Evolutionary conservation across 2,113 vertebrate genomes (phyloP), one percentile per base, ranked within the genome.

Genomic region (Lamprotornis superbus): DNA sequence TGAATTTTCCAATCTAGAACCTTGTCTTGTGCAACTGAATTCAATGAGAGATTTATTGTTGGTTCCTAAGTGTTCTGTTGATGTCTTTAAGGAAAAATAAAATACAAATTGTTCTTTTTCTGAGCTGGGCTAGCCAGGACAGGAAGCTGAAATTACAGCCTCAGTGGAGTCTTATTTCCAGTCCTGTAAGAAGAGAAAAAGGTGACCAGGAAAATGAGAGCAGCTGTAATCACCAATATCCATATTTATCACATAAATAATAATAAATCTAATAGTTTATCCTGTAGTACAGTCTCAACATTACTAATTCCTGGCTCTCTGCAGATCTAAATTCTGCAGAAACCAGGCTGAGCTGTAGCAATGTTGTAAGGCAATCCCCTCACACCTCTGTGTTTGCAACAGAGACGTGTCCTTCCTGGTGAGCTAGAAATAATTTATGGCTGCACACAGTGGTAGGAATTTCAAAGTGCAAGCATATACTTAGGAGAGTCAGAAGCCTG

Each of bases 341-440:
- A 90, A 42, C 3, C 40, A 73, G 68, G 44, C 16, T n/a, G 30
- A 37, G 28, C 37, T 23, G 20, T 10, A 75, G 33, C 22, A 15
- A 7, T 12, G 20, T 24, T 76, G 73, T 79, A 64, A 93, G 52
- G 61, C 40, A 92, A 53, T 68, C 84, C 73, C 52, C 65, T 68
- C 60, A 37, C 44, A 56, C 4, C n/a, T 11, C 46, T 76, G 6
- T 30, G 53, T 76, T 80, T 77, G 67, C 49, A 79, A 39, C 3
- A 75, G 69, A 79, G 65, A 65, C 0, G 0, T 39, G 52, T 74
- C 83, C 31, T 84, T 82, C 59, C 53, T 33, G 33, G 30, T 65
- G 74, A 93, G 40, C 57, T 55, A 61, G 84, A 94, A 95, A 94
- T 84, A 89, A 93, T 91, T 83, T n/a, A 85, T 90, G 74, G 68